These are phyloP conservation scores for Melanotaenia parkinsoni DNA, from an alignment of 2,797 vertebrate genomes.

Conservation along the genomic window DNA sequence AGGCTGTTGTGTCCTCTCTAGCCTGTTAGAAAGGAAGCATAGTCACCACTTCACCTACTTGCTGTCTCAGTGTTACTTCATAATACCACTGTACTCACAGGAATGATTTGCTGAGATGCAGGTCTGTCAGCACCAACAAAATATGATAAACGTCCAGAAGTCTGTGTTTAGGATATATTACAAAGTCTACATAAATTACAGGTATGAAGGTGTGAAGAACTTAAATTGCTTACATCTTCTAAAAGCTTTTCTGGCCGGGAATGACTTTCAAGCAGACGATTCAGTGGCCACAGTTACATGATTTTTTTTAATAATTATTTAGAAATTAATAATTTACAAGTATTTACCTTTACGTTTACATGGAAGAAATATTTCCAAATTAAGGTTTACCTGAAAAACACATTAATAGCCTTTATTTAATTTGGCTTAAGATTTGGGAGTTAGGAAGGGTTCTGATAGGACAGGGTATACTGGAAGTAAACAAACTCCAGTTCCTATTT, in stretches of 20 bases:
- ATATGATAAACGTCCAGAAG: constrained; percentile 48
- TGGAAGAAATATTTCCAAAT: too few relatives aligned
- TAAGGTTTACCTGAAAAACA: too few relatives aligned
- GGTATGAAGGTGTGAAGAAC: constrained; percentile 13
- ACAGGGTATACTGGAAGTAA: too few relatives aligned
- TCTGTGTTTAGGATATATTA: constrained; percentile 41
- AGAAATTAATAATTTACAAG: too few relatives aligned
- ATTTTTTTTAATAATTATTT: neutral
- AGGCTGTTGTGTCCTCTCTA: constrained; percentile 40
- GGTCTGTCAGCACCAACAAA: constrained; percentile 59
- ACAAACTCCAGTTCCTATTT: too few relatives aligned
- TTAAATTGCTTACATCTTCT: constrained; percentile 8
- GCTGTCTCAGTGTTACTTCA: constrained; percentile 33
- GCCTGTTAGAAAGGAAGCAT: constrained; percentile 32
- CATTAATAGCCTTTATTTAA: too few relatives aligned
- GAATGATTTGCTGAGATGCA: constrained; percentile 42
- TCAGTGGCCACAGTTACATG: neutral
- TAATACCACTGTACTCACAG: constrained; percentile 47
- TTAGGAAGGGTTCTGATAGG: too few relatives aligned
- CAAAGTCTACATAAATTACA: constrained; percentile 36
- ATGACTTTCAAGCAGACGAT: neutral
- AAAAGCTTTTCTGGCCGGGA: neutral
- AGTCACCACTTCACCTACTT: constrained; percentile 31
- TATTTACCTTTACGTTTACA: too few relatives aligned
- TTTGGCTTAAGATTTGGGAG: too few relatives aligned